phyloP scores from a whole-genome alignment of 2,113 vertebrate species.

The Epinephelus moara region DNA sequence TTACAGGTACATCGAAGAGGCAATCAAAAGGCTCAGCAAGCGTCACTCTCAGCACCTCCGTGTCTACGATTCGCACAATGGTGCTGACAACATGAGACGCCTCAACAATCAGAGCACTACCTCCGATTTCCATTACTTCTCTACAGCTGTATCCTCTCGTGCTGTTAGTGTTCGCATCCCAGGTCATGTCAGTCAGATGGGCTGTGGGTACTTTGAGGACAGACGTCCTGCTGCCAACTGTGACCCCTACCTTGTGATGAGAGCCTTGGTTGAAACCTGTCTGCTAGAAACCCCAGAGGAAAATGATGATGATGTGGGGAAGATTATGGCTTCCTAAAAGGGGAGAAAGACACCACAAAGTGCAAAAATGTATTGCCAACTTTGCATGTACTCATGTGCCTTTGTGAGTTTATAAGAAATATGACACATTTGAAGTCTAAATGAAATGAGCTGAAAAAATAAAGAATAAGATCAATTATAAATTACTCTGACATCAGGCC shows the following conservation, averaged over 20 bases:
- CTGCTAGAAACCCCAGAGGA: conserved; percentile 60
- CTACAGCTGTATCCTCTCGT: conserved; percentile 62
- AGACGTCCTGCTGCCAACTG: conserved; percentile 82
- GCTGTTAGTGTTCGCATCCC: conserved; percentile 81
- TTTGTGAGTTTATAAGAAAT: background rate
- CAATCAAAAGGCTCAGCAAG: conserved; percentile 74
- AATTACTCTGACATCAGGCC: background rate
- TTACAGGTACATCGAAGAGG: conserved; percentile 46
- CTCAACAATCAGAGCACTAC: conserved; percentile 74
- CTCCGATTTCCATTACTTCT: conserved; percentile 81
- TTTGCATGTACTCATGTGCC: no score
- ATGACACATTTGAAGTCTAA: background rate
- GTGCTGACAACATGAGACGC: conserved; percentile 76
- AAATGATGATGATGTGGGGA: background rate
- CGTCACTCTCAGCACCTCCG: conserved; percentile 79
- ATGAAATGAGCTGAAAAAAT: background rate
- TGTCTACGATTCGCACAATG: conserved; percentile 66
- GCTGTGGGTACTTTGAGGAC: conserved; percentile 78
- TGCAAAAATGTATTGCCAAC: background rate
- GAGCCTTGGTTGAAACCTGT: conserved; percentile 78
- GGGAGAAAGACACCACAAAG: no score
- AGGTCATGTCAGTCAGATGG: conserved; percentile 64
- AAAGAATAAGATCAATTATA: background rate
- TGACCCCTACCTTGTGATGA: conserved; percentile 78
- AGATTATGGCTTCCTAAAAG: no score